These are phyloP conservation scores for Dinomys branickii DNA, from an alignment of 2,113 vertebrate genomes.

Conservation along the genomic window DNA sequence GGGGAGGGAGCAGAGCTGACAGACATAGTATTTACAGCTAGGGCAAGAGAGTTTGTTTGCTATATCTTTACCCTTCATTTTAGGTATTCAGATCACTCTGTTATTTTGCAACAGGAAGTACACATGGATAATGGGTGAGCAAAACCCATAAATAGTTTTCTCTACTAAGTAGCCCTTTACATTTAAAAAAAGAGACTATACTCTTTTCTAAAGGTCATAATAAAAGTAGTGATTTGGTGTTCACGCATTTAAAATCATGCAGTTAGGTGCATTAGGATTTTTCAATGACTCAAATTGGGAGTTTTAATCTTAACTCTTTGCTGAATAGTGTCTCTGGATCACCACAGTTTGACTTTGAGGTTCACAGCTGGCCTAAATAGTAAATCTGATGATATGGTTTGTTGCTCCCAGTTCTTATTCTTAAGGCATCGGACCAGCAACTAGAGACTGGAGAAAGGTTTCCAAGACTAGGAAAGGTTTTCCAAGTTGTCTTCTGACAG, in stretches of 20 bases:
- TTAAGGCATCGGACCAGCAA: not conserved
- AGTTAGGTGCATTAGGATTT: not conserved
- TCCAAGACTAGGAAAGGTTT: too few relatives aligned
- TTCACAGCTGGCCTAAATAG: not conserved
- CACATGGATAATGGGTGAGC: not conserved
- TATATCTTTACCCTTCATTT: not conserved
- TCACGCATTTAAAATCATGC: not conserved
- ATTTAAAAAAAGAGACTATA: not conserved
- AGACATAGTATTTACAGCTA: not conserved
- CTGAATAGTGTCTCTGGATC: not conserved
- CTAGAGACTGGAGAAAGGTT: not conserved
- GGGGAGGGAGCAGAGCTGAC: not conserved
- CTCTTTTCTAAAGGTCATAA: constrained; percentile 39
- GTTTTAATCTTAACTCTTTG: constrained; percentile 14
- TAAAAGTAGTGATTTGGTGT: not conserved
- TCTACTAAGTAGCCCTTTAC: not conserved
- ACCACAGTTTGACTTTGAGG: not conserved
- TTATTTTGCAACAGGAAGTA: constrained; percentile 24
- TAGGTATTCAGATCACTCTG: not conserved
- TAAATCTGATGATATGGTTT: not conserved
- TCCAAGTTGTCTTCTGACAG: not conserved
- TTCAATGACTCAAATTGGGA: not conserved
- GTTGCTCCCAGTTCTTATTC: not conserved
- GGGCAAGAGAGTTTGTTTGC: not conserved
- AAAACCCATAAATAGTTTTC: not conserved